Evolutionary conservation across 2,113 vertebrate species (phyloP), one percentile per base, ranked within the genome.

Genomic region (Mellivora capensis): DNA sequence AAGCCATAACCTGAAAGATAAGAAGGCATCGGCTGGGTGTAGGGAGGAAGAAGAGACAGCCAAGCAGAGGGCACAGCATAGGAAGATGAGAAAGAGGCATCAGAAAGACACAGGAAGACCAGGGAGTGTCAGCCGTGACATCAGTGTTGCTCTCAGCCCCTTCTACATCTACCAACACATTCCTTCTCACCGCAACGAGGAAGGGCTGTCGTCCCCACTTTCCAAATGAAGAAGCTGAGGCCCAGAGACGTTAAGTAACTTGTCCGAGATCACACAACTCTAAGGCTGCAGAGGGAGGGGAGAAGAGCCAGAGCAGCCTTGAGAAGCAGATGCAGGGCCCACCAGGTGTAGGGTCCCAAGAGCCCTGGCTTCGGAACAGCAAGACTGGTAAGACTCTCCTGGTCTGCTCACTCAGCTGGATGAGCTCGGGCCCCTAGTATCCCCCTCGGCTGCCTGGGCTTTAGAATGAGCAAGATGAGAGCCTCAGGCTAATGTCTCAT

Each of bases 401-500:
- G 31, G 21, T 95, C 77, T 91, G 44, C 9, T 34, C 18, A 17
- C 59, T 95, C 25, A 61, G 7, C 83, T 34, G 5, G 23, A 1
- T 3, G 18, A 67, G 17, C 39, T 52, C 5, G 4, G 42, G 29
- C 62, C 59, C 11, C n/a, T 49, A 21, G n/a, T 7, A 3, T 23
- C 44, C 57, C 27, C 34, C 69, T 91, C 3, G 0, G 64, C 9
- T 54, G 29, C 52, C 76, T 49, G 25, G 3, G 71, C 47, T 91
- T 25, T 9, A 8, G 18, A 37, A 52, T 12, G 44, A 39, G 8
- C 49, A 2, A 11, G 42, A 2, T 15, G 42, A 84, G 34, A 21
- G 27, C 13, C 20, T n/a, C 25, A 39, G 72, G 3, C 31, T 39
- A 44, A 3, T 2, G 6, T 49, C 20, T 49, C 9, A 0, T 0